Base-by-base conservation (phyloP, 2,113 vertebrate species). In the Blennius ocellaris region DNA sequence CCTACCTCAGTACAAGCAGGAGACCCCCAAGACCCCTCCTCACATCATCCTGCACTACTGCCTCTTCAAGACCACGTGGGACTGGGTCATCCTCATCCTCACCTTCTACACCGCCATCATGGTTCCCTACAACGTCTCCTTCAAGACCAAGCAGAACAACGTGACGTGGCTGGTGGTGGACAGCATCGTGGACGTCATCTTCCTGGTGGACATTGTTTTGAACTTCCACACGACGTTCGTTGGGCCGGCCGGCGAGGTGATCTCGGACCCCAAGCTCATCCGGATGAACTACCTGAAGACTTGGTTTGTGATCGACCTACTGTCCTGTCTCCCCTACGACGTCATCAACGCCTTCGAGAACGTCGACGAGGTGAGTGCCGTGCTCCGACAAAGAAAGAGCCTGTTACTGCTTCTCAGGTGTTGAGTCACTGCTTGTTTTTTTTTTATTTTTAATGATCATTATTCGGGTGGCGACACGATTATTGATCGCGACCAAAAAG, bases 241-340 rank as follows among this genome's bases (percentile, higher is more conserved):
- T 14, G 98, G 98, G 8, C 98, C 98, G 0, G 98, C 97, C 0
- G 98, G 98, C 59, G 98, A 99, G 86, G 98, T 99, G 62, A 99
- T 99, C 90, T 99, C 98, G 0, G 98, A 99, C 92, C 97, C 98
- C 73, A 99, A 98, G 78, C 94, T 99, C 70, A 99, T 99, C 68
- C 96, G 98, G 21, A 99, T 99, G 97, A 99, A 99, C 93, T 99
- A 99, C 93, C 71, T 99, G 94, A 99, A 99, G 95, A 99, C 98
- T 0, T 99, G 98, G 98, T 99, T 99, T 84, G 97, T 99, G 53
- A 99, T 99, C 5, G 98, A 99, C 89, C 95, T 99, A 83, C 94
- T 99, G 55, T 99, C 98, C 79, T 99, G 98, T 74, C 93, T 99
- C 90, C 98, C 98, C 0, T 99, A 99, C 50, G 98, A 99, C 55